These are phyloP conservation scores for Corvus moneduloides DNA, from an alignment of 2,113 vertebrate species.

Conservation along the genomic window DNA sequence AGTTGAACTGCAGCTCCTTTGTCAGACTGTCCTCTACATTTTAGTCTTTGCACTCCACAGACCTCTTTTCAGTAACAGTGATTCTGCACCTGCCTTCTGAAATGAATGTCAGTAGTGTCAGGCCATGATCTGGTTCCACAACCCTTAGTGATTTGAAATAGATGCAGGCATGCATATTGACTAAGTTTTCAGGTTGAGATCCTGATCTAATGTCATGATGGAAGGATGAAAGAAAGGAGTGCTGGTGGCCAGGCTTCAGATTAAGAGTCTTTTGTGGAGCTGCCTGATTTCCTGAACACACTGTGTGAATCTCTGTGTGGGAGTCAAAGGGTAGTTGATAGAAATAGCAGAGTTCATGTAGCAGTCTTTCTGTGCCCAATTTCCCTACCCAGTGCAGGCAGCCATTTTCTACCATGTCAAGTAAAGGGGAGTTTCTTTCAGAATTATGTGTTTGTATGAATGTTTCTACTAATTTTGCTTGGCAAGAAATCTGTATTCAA, in stretches of 20 bases:
- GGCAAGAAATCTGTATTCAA: conserved; percentile 20
- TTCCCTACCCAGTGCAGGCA: background rate
- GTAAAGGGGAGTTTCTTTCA: background rate
- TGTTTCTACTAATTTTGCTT: background rate
- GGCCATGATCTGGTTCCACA: background rate
- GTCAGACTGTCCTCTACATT: background rate
- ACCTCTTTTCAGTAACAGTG: background rate
- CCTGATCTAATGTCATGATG: background rate
- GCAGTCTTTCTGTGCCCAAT: background rate
- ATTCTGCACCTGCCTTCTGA: background rate
- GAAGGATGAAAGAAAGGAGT: background rate
- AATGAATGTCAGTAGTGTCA: background rate
- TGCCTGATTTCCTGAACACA: background rate
- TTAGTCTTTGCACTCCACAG: background rate
- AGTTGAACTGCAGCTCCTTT: background rate
- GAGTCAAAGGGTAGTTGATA: background rate
- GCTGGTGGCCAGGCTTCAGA: background rate
- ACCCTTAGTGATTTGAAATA: background rate
- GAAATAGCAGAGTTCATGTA: background rate
- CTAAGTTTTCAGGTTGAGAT: background rate
- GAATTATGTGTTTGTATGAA: background rate
- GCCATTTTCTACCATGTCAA: background rate
- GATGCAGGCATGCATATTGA: background rate
- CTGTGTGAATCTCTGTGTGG: background rate
- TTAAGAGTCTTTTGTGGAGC: background rate